Percentiles rank a stretch among this genome's conserved stretches.
Conservation (phyloP, 2,113 vertebrate species). For the Nyctereutes procyonoides region DNA sequence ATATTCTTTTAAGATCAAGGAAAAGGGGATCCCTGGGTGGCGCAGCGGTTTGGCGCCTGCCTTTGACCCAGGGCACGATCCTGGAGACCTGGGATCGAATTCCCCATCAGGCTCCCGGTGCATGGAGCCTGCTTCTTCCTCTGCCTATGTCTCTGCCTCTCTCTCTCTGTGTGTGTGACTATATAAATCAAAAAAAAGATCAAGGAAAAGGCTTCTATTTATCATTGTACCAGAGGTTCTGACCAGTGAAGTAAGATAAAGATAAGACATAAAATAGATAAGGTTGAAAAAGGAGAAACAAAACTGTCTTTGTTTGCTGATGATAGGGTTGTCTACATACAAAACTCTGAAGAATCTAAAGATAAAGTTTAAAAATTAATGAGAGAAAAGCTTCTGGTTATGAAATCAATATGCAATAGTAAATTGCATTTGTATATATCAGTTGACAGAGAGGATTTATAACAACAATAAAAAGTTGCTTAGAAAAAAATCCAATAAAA, state of each 20-base stretch:
- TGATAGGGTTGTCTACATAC: neutral
- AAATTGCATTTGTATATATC: neutral
- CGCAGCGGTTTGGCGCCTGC: too few species aligned
- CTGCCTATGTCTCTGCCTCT: too few species aligned
- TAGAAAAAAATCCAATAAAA: constrained; percentile 8
- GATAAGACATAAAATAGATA: neutral
- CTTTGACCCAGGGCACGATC: too few species aligned
- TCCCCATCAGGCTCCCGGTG: too few species aligned
- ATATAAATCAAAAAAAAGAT: too few species aligned
- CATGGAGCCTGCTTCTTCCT: too few species aligned
- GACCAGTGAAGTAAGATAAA: neutral
- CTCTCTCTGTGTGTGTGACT: too few species aligned
- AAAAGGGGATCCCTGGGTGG: too few species aligned
- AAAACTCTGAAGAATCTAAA: neutral
- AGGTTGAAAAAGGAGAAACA: neutral
- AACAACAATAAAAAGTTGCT: neutral
- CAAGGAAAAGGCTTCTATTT: neutral
- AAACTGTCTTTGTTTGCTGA: neutral
- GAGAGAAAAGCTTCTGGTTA: neutral
- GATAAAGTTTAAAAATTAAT: neutral
- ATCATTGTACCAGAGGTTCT: neutral
- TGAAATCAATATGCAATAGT: neutral
- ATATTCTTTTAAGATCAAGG: constrained; percentile 14
- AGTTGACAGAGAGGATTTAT: neutral
- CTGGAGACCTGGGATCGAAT: too few species aligned